Evolutionary conservation across 2,888 invertebrate species (phyloP), one percentile per base, ranked within the genome.

Genomic region (Agrochola lota): DNA sequence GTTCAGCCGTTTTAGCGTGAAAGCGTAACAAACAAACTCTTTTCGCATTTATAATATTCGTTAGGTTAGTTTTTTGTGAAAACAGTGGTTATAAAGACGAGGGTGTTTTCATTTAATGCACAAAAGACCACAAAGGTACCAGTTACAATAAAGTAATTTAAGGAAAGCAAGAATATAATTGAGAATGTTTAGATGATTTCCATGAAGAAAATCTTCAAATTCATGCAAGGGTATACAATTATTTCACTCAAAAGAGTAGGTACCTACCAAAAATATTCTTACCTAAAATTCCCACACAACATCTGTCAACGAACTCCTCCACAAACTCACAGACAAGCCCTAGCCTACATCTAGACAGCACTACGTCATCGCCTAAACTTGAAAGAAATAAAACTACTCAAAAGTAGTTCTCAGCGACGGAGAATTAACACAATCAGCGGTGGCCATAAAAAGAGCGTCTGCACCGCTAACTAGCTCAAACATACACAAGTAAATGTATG

Each of bases 401-500:
- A 84, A 82, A 83, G 72, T 60, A 75, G 84, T 79, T 79, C 75
- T 73, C 63, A 86, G 71, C 68, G 70, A 75, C 74, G 63, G 26
- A 64, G 64, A 87, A 85, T 80, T 82, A 87, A 83, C 83, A 86
- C 83, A 86, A 83, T 78, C 83, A 83, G 79, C 78, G 68, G 71
- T 74, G 67, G 73, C 79, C 81, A 86, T 84, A 86, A 78, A 86
- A 83, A 80, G 84, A 40, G 82, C 77, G 84, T 70, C 66, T 68
- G 62, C 49, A 26, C 74, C 80, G 72, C 84, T 85, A 86, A 87
- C 89, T 87, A 85, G 87, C 72, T 81, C 71, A 86, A 88, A 91
- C 85, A 88, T 85, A 83, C 81, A 84, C 91, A 92, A 93, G 93
- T 91, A 63, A 89, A 90, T 88, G 81, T 64, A 78, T 63, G 62